These are phyloP conservation scores for Pollicipes pollicipes DNA, from an alignment of 1,140 invertebrate species.

Conservation along the genomic window DNA sequence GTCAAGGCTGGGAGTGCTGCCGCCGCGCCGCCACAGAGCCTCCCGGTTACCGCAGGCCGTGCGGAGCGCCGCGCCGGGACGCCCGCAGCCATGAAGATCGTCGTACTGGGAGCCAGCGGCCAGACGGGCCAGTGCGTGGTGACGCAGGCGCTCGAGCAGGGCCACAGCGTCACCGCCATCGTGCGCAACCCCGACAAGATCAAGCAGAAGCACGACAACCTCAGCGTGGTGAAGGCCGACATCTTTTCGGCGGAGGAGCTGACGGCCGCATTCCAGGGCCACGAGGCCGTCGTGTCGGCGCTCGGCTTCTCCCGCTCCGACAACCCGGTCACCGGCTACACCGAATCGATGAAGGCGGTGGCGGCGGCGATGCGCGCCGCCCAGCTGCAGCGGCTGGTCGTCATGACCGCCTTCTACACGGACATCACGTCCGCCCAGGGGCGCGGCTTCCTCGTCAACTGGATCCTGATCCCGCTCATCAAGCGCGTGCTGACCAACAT, in stretches of 20 bases:
- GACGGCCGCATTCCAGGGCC: constrained; percentile 15
- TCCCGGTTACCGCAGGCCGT: no score
- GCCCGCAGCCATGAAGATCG: constrained; percentile 23
- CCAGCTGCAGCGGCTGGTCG: constrained; percentile 18
- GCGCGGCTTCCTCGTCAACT: constrained; percentile 23
- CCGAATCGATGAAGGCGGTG: constrained; percentile 20
- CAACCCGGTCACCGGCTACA: constrained; percentile 20
- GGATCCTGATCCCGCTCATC: constrained; percentile 23
- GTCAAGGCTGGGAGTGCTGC: no score
- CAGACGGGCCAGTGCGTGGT: constrained; percentile 25
- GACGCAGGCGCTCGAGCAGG: constrained; percentile 22
- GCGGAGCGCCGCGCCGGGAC: no score
- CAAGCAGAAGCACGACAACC: constrained; percentile 19
- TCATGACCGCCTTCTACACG: constrained; percentile 21
- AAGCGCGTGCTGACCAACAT: constrained; percentile 23
- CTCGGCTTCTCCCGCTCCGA: constrained; percentile 18
- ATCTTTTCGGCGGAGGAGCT: constrained; percentile 19
- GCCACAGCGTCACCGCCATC: constrained; percentile 23
- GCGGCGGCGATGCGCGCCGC: constrained; percentile 16
- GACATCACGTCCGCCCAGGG: constrained; percentile 17
- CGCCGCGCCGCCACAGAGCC: no score
- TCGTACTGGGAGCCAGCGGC: constrained; percentile 26
- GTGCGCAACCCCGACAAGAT: constrained; percentile 25
- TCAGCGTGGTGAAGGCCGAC: constrained; percentile 23
- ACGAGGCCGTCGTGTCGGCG: constrained; percentile 21